Evolutionary conservation across 2,113 vertebrate genomes (phyloP).

Genomic region (Pelobates fuscus): DNA sequence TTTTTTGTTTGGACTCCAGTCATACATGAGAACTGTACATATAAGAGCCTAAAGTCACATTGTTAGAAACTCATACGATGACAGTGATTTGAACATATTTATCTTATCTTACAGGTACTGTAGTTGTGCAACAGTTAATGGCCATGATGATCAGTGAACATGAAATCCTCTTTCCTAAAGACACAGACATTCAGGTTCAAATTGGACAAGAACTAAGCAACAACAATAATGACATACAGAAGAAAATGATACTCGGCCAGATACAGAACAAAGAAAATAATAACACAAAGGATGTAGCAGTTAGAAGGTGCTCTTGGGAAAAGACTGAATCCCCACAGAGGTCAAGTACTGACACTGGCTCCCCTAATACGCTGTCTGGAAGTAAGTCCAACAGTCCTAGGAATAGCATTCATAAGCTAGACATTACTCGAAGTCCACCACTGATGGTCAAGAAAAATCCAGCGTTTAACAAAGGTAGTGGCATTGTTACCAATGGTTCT

Average conservation of each 20-base stretch:
- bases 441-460: slow-evolving; percentile 91
- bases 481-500: slow-evolving; percentile 95
- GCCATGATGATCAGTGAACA: slow-evolving; percentile 92
- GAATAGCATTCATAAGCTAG: slow-evolving; percentile 77
- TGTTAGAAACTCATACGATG: background rate
- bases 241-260: slow-evolving; percentile 65
- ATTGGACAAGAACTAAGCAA: slow-evolving; percentile 70
- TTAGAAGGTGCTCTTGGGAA: slow-evolving; percentile 86
- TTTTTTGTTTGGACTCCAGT: no score
- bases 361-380: slow-evolving; percentile 64
- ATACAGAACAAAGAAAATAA: slow-evolving; percentile 88
- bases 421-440: slow-evolving; percentile 85
- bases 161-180: slow-evolving; percentile 81
- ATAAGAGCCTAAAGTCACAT: no score
- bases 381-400: slow-evolving; percentile 81
- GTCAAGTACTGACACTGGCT: slow-evolving; percentile 72
- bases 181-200: slow-evolving; percentile 67
- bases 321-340: slow-evolving; percentile 77
- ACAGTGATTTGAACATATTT: background rate
- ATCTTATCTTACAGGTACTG: slow-evolving; percentile 74
- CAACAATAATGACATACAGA: slow-evolving; percentile 83
- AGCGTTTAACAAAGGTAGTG: slow-evolving; percentile 91
- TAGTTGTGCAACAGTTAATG: slow-evolving; percentile 96
- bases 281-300: slow-evolving; percentile 68
- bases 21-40: no score